phyloP scores from a whole-genome alignment of 2,888 invertebrate genomes.

The Allygus modestus region DNA sequence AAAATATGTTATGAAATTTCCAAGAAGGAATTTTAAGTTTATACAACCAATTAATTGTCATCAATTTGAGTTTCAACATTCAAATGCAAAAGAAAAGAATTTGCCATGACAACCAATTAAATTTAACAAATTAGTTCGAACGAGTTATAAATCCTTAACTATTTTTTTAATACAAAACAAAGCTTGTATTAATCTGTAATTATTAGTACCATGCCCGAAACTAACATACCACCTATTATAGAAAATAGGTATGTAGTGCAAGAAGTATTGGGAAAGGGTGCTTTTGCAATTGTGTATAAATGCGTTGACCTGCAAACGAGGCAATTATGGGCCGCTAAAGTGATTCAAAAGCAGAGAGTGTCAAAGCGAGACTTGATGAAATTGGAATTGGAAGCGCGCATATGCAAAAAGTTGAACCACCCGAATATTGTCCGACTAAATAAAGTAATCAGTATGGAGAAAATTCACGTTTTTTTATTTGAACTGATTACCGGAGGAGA shows the following conservation, averaged over 20 bases:
- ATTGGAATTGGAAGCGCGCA: slow-evolving; percentile 24
- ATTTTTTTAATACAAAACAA: background rate
- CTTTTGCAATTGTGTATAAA: slow-evolving; percentile 30
- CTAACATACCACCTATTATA: background rate
- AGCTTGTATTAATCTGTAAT: background rate
- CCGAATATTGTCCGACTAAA: slow-evolving; percentile 16
- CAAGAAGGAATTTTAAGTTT: too few relatives aligned
- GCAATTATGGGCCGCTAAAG: background rate
- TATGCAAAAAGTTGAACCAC: slow-evolving; percentile 27
- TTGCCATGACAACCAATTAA: slow-evolving; percentile 3
- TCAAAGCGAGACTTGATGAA: slow-evolving; percentile 2
- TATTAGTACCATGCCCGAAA: background rate
- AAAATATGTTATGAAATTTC: too few relatives aligned
- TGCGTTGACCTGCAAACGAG: background rate
- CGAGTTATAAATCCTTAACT: background rate
- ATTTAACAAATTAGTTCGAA: background rate
- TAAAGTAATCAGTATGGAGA: slow-evolving; percentile 12
- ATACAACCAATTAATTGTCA: too few relatives aligned
- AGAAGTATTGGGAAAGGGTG: slow-evolving; percentile 26
- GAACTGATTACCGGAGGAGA: slow-evolving; percentile 39
- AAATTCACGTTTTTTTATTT: slow-evolving; percentile 23
- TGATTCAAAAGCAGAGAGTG: slow-evolving; percentile 1
- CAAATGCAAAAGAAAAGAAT: too few relatives aligned
- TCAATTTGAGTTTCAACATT: too few relatives aligned
- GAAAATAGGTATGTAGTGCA: slow-evolving; percentile 8